Evolutionary conservation across 2,113 vertebrate genomes (phyloP).

Genomic region (Nycticryphes semicollaris): DNA sequence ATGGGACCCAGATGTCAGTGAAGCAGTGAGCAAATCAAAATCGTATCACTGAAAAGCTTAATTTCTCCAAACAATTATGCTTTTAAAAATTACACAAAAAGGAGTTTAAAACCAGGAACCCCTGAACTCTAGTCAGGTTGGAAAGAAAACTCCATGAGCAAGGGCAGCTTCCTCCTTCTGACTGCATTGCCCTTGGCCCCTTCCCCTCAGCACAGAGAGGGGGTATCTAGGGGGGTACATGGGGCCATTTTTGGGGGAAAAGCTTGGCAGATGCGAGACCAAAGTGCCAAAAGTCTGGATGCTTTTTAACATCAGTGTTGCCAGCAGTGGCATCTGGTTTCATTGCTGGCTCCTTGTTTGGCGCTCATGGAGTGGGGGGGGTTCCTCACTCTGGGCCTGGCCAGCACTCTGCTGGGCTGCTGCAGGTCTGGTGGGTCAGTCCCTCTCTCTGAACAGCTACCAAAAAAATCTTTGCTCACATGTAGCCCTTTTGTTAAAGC

Average conservation of each 20-base stretch:
- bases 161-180: not conserved
- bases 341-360: not conserved
- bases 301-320: not conserved
- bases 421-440: not conserved
- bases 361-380: not conserved
- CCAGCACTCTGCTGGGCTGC: not conserved
- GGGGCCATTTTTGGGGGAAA: not conserved
- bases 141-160: not conserved
- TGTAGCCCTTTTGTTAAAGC: not conserved
- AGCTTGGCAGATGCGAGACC: conserved; percentile 54
- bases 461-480: not conserved
- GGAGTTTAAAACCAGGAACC: not conserved
- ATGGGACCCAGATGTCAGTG: conserved; percentile 26
- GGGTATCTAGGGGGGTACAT: not conserved
- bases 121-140: not conserved
- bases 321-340: conserved; percentile 66
- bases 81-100: not conserved
- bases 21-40: not conserved
- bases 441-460: not conserved
- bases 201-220: not conserved
- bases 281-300: conserved; percentile 52
- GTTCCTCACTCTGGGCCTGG: not conserved
- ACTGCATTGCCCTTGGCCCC: not conserved
- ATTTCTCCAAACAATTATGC: not conserved
- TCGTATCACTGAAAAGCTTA: not conserved